Percentiles rank a stretch among this genome's conserved stretches.
Conservation (phyloP, 2,797 vertebrate species). For the Mormyrops attenuatus region DNA sequence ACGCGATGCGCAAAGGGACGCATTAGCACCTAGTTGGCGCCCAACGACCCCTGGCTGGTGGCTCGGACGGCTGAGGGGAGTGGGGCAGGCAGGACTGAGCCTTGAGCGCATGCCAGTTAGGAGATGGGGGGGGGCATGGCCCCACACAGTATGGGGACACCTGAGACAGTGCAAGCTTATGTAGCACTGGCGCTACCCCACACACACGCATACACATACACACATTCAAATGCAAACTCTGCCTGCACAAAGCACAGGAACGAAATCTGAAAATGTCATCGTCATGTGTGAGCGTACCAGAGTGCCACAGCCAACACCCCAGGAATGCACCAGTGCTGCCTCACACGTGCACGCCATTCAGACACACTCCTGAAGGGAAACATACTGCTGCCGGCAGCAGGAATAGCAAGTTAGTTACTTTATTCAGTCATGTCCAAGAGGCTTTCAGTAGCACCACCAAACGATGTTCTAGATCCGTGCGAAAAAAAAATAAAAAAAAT, state of each 20-base stretch:
- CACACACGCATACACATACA: neutral
- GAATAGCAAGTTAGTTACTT: neutral
- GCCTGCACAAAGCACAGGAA: neutral
- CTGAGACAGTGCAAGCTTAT: slow-evolving; percentile 13
- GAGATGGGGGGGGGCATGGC: neutral
- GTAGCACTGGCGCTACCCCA: neutral
- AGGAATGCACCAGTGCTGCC: neutral
- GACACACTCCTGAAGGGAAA: neutral
- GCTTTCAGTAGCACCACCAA: neutral
- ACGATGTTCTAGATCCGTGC: neutral
- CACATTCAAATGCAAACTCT: neutral
- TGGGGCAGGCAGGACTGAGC: slow-evolving; percentile 6
- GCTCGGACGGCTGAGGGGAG: neutral
- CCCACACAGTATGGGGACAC: neutral
- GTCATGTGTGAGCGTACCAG: neutral
- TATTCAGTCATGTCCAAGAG: neutral
- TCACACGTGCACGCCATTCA: neutral
- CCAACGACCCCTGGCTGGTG: slow-evolving; percentile 32
- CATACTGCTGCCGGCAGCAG: neutral
- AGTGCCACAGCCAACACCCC: neutral
- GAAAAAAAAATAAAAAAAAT: neutral
- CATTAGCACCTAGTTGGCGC: slow-evolving; percentile 51
- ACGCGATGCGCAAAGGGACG: slow-evolving; percentile 39
- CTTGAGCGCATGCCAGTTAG: slow-evolving; percentile 25
- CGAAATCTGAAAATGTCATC: neutral